These are phyloP conservation scores for Drosophila histrio DNA, from an alignment of 2,888 invertebrate genomes.

Conservation along the genomic window DNA sequence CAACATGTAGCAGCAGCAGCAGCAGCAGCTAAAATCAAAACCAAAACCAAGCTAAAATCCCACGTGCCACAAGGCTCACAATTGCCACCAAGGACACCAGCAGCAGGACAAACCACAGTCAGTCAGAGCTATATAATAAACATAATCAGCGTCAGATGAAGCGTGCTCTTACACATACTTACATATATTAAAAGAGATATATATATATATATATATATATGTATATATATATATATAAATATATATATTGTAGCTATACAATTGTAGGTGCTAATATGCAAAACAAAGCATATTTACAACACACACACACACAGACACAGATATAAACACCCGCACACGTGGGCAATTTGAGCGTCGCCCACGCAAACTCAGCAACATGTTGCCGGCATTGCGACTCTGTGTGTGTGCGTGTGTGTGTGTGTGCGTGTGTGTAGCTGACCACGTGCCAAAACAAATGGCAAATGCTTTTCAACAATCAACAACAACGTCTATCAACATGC, in stretches of 20 bases:
- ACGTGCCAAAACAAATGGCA: conserved; percentile 62
- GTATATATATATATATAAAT: not conserved
- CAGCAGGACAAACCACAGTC: not conserved
- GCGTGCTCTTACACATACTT: not conserved
- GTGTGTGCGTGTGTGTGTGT: conserved; percentile 5
- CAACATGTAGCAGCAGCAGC: conserved; percentile 18
- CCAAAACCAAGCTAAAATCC: not conserved
- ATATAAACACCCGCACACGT: conserved; percentile 36
- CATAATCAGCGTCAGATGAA: conserved; percentile 29
- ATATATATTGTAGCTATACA: not conserved
- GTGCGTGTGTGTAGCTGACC: conserved; percentile 29
- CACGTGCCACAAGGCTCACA: conserved; percentile 1
- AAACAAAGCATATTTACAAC: conserved; percentile 27
- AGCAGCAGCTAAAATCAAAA: not conserved
- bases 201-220: not conserved
- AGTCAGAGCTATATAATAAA: conserved; percentile 16
- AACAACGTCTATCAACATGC: conserved; percentile 24
- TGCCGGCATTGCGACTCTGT: conserved; percentile 32
- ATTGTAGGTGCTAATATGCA: conserved; percentile 24
- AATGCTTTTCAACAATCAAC: conserved; percentile 66
- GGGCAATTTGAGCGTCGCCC: conserved; percentile 33
- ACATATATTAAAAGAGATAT: not conserved
- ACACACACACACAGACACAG: conserved; percentile 4
- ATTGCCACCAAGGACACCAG: conserved; percentile 13
- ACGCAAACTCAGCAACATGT: conserved; percentile 70